Percentiles rank a stretch among this genome's conserved stretches.
phyloP scores from a whole-genome alignment of 2,113 vertebrate species.

The Otolemur garnettii region DNA sequence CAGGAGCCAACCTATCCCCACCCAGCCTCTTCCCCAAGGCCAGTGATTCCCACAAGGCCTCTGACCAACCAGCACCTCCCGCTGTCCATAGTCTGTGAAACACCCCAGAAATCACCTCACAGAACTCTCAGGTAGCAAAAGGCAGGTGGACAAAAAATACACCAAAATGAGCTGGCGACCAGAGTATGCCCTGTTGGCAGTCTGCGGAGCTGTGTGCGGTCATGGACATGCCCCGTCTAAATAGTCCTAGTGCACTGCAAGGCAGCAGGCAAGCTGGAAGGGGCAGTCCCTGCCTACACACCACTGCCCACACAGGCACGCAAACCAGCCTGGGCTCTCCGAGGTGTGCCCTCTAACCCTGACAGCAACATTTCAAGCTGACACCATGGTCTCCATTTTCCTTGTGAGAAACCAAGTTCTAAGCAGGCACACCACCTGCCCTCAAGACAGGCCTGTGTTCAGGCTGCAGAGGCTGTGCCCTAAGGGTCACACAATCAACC shows the following conservation, averaged over 20 bases:
- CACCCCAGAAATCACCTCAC: not conserved
- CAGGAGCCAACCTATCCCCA: not conserved
- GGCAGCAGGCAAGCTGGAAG: not conserved
- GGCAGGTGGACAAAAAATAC: not conserved
- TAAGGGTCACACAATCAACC: not conserved
- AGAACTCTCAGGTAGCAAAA: not conserved
- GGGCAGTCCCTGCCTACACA: not conserved
- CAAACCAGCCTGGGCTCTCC: not conserved
- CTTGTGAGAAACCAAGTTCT: not conserved
- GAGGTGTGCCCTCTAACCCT: too few relatives aligned
- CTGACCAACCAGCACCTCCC: not conserved
- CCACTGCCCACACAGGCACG: not conserved
- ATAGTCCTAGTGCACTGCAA: not conserved
- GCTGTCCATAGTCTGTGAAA: too few relatives aligned
- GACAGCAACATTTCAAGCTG: not conserved
- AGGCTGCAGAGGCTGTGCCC: not conserved
- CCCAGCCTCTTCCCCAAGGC: not conserved
- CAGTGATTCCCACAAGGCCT: not conserved
- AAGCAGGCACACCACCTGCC: not conserved
- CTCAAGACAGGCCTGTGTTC: not conserved
- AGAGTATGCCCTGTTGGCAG: fast-evolving
- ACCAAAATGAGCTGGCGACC: not conserved
- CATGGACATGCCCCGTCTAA: not conserved
- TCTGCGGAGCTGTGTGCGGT: too few relatives aligned
- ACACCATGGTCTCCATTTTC: not conserved